Conservation (phyloP, 1,140 invertebrate species). For the Drosophila busckii region DNA sequence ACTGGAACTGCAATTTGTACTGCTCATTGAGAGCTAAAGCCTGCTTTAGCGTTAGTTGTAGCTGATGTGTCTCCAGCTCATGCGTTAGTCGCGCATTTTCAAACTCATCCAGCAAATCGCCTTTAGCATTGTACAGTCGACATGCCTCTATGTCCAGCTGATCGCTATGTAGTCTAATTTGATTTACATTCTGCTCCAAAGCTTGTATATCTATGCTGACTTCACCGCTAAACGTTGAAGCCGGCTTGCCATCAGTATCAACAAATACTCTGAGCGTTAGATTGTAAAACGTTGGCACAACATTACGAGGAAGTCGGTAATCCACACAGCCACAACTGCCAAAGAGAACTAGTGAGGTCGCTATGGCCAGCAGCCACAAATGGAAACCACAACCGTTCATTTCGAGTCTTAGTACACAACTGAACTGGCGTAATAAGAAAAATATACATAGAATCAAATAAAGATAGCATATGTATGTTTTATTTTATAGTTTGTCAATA, state of each 20-base stretch:
- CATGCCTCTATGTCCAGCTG: slow-evolving; percentile 3
- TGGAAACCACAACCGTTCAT: slow-evolving; percentile 3
- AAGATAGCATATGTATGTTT: too few species aligned
- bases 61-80: slow-evolving; percentile 26
- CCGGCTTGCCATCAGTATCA: slow-evolving; percentile 79
- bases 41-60: slow-evolving; percentile 13
- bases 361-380: not conserved
- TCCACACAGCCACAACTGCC: slow-evolving; percentile 1
- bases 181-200: slow-evolving; percentile 31
- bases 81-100: not conserved
- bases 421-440: too few species aligned
- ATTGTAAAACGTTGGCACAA: slow-evolving; percentile 82
- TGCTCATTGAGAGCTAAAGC: not conserved
- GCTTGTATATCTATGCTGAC: slow-evolving; percentile 80
- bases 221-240: slow-evolving; percentile 81
- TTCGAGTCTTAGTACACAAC: slow-evolving; percentile 4
- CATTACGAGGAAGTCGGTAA: slow-evolving; percentile 22
- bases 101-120: slow-evolving; percentile 4
- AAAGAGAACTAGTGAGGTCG: not conserved
- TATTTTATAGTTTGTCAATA: too few species aligned
- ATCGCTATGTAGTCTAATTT: slow-evolving; percentile 83
- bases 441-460: too few species aligned
- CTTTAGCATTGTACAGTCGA: slow-evolving; percentile 13
- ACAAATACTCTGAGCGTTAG: slow-evolving; percentile 81
- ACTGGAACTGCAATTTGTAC: slow-evolving; percentile 60